Evolutionary conservation across 2,113 vertebrate species (phyloP), one percentile per base, ranked within the genome.

Genomic region (Poeciliopsis occidentalis): DNA sequence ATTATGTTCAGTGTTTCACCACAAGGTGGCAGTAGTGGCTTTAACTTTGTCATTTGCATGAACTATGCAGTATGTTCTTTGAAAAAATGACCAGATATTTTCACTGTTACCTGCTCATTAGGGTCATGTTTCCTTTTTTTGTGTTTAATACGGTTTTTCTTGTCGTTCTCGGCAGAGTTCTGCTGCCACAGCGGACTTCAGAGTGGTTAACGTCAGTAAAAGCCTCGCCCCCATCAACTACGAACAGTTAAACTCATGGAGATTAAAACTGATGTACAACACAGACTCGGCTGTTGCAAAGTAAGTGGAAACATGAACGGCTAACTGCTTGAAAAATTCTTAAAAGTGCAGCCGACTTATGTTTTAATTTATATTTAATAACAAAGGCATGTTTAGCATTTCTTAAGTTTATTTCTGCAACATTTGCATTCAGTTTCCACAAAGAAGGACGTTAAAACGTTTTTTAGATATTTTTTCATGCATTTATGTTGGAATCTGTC

Each of bases 211-310:
- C 89, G 88, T 95, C 93, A 91, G 87, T 68, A 95, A 94, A 94
- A 95, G 95, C 77, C 95, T 97, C 84, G 95, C 95, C 78, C 91
- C 94, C 79, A 97, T 99, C 91, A 99, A 96, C 89, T 93, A 94
- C 79, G 96, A 97, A 79, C 96, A 95, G 73, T 93, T 98, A 93
- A 96, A 97, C 82, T 91, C 93, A 44, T 99, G 96, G 97, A 95
- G 96, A 89, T 93, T 97, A 79, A 98, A 96, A 88, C 95, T 99
- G 73, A 94, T 94, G 85, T 97, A 97, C 92, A 96, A 83, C 90
- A 93, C 94, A 87, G 96, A 95, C 76, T 96, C 96, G 73, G 96
- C 93, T 92, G 93, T 95, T 80, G 95, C 96, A 84, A 97, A 97
- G 97, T 98, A 95, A 91, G 96, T 94, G 7, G 29, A 17, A 30